phyloP scores from a whole-genome alignment of 2,888 invertebrate species.

The Acrobasis repandana region DNA sequence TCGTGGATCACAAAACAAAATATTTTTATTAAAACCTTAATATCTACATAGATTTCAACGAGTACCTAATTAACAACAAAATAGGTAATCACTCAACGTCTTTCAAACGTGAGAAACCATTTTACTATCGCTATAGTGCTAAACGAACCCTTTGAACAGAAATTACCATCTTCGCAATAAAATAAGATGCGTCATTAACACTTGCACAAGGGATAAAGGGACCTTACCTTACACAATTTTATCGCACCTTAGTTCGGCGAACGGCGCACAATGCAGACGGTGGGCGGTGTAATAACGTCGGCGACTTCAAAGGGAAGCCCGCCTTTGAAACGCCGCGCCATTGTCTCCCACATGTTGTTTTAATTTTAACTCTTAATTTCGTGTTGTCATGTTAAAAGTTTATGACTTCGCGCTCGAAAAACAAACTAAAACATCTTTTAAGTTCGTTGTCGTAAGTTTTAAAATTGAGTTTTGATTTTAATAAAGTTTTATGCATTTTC shows the following conservation, averaged over 20 bases:
- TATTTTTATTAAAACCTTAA: no score
- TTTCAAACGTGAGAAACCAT: background rate
- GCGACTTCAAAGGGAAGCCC: constrained; percentile 67
- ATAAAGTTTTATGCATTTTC: constrained; percentile 1
- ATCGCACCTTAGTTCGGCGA: constrained; percentile 40
- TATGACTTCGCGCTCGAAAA: constrained; percentile 47
- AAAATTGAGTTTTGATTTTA: background rate
- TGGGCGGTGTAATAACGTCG: constrained; percentile 62
- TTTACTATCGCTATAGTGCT: background rate
- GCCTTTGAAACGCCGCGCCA: constrained; percentile 68
- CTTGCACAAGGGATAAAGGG: constrained; percentile 8
- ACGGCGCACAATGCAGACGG: constrained; percentile 35
- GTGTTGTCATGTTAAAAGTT: constrained; percentile 77
- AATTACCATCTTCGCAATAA: background rate
- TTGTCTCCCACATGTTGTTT: constrained; percentile 77
- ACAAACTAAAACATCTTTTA: background rate
- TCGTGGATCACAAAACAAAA: no score
- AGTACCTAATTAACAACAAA: background rate
- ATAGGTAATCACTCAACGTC: background rate
- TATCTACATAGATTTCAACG: background rate
- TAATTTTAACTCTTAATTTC: constrained; percentile 68
- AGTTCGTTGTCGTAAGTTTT: background rate
- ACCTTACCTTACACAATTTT: constrained; percentile 5
- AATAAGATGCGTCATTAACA: constrained; percentile 11
- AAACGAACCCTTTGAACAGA: background rate